Evolutionary conservation across 2,888 invertebrate genomes (phyloP), one percentile per base, ranked within the genome.

Genomic region (Schizaphis graminum): DNA sequence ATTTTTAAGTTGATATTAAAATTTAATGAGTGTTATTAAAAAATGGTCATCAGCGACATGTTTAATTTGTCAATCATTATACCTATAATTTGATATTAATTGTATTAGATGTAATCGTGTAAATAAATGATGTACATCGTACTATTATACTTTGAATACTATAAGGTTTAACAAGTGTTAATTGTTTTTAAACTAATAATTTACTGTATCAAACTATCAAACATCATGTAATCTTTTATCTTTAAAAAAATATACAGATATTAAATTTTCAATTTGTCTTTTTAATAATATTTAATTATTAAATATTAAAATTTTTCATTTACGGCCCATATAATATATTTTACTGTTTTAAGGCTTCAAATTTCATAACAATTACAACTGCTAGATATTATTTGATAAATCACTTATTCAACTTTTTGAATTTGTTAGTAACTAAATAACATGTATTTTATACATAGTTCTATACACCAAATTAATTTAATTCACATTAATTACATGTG

Each of bases 151-250:
- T 5, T 77, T 11, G 24, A 91, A 67, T 21, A 49, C 49, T 44
- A 0, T 49, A 24, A 44, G n/a, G 47, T 26, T 16, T 61, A 49
- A 77, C n/a, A n/a, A 67, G 10, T 8, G 26, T 56, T 35, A 88
- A 88, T 88, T 88, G 10, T 13, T 89, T 53, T 91, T 84, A 21
- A 49, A 91, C 44, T 28, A 91, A 44, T 56, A 91, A 91, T 84
- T 91, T 0, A 56, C n/a, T 44, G 5, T 44, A 35, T 44, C n/a
- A 84, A 53, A 84, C 16, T 56, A 35, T 56, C n/a, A 84, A 53
- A 84, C 7, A 84, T 53, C n/a, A 49, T 41, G 21, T n/a, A 24
- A 86, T 53, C n/a, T 91, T 85, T 86, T 24, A 91, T 91, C 56
- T 47, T 77, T 44, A 28, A 44, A 57, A 24, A 41, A 47, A n/a